Percentiles rank a stretch among this genome's conserved stretches.
These are phyloP conservation scores for Quadroppia sp. DNA, from an alignment of 2,888 invertebrate species.

Conservation along the genomic window DNA sequence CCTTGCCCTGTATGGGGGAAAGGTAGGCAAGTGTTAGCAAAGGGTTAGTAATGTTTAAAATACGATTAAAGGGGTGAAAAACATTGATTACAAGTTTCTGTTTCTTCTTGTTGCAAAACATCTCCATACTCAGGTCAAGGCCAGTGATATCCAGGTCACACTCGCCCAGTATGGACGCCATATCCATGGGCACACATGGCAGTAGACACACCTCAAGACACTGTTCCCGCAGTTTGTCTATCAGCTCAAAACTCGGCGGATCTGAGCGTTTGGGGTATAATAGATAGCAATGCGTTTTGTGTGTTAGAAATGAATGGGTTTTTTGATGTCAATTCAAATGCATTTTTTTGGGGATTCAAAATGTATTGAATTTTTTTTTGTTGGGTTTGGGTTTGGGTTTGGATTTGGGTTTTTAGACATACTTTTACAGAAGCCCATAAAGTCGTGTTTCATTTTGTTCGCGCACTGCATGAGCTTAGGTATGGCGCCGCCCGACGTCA, in stretches of 20 bases:
- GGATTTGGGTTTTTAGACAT: neutral
- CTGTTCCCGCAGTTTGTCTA: neutral
- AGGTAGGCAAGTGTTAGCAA: no score
- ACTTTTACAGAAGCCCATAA: slow-evolving; percentile 18
- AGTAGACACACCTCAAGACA: neutral
- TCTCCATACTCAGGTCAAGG: neutral
- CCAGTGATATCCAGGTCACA: neutral
- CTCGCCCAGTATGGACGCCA: neutral
- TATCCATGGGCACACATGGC: neutral
- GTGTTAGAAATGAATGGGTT: neutral
- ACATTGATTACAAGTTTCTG: slow-evolving; percentile 1
- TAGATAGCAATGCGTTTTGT: neutral
- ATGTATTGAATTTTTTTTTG: no score
- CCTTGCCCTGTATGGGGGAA: slow-evolving; percentile 4
- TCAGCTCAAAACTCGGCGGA: neutral
- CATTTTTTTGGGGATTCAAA: no score
- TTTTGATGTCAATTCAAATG: no score
- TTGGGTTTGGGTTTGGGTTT: no score
- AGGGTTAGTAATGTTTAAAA: no score
- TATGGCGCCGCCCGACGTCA: neutral
- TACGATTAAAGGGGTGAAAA: no score
- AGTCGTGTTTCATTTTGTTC: slow-evolving; percentile 18
- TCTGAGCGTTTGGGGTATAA: neutral
- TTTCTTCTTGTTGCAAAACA: slow-evolving; percentile 12
- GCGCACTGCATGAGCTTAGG: slow-evolving; percentile 22